Conservation (phyloP, 1,140 invertebrate species). For the Platyura marginata region DNA sequence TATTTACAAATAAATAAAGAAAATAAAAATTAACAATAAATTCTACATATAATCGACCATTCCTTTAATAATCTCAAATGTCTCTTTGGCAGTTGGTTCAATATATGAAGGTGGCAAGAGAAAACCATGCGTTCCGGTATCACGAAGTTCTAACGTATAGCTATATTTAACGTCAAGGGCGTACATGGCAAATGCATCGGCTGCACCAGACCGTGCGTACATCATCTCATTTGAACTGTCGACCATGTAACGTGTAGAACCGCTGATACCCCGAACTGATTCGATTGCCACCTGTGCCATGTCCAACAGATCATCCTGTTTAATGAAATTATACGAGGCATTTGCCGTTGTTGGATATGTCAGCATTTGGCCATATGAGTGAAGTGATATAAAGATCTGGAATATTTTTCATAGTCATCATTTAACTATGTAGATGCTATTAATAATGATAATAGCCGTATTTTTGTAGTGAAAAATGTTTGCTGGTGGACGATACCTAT, state of each 20-base stretch:
- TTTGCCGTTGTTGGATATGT: slow-evolving; percentile 34
- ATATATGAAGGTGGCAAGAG: slow-evolving; percentile 57
- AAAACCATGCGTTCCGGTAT: slow-evolving; percentile 57
- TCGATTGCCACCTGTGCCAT: slow-evolving; percentile 22
- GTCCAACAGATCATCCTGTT: slow-evolving; percentile 19
- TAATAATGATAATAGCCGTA: no score
- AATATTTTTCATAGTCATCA: no score
- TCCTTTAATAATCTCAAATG: slow-evolving; percentile 57
- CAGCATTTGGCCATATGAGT: slow-evolving; percentile 61
- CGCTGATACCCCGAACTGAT: slow-evolving; percentile 16
- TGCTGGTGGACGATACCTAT: no score
- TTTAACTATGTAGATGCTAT: no score
- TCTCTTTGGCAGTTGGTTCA: slow-evolving; percentile 54
- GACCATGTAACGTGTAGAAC: slow-evolving; percentile 19
- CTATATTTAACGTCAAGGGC: slow-evolving; percentile 47
- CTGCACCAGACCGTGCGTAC: slow-evolving; percentile 28
- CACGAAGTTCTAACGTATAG: slow-evolving; percentile 61
- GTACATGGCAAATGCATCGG: slow-evolving; percentile 54
- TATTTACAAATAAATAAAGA: no score
- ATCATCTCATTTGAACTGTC: slow-evolving; percentile 20
- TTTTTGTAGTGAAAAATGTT: no score
- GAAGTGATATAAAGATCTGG: slow-evolving; percentile 49
- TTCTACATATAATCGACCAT: slow-evolving; percentile 43
- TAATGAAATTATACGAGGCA: slow-evolving; percentile 12
- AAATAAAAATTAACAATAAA: no score